Conservation (phyloP, 2,113 vertebrate genomes). For the Hippolais icterina region DNA sequence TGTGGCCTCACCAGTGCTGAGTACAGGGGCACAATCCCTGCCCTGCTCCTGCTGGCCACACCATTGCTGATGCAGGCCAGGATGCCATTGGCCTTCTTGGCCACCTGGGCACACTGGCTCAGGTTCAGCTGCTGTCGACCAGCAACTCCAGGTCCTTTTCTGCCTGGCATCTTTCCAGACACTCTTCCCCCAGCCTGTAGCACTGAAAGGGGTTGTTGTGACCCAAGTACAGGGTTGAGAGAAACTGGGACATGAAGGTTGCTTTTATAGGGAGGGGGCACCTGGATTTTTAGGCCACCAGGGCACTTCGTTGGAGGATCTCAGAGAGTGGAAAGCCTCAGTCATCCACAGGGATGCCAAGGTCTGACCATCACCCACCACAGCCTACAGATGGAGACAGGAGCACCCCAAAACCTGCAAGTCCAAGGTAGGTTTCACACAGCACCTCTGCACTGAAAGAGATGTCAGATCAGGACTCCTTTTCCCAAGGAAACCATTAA, state of each 20-base stretch:
- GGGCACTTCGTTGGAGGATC: not conserved
- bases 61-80: fast-evolving
- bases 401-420: not conserved
- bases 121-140: fast-evolving
- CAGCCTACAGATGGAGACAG: not conserved
- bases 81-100: fast-evolving
- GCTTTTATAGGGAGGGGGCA: not conserved
- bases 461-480: not conserved
- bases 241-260: not conserved
- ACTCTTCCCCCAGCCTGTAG: not conserved
- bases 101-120: not conserved
- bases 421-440: not conserved
- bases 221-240: not conserved
- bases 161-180: fast-evolving
- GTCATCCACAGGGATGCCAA: not conserved
- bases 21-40: fast-evolving
- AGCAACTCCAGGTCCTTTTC: not conserved
- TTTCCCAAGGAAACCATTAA: not conserved
- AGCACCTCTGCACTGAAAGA: not conserved
- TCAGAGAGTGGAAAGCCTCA: not conserved
- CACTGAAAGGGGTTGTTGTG: not conserved
- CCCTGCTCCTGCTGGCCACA: not conserved
- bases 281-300: not conserved
- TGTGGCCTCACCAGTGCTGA: fast-evolving
- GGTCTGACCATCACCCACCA: not conserved